Conservation (phyloP, 2,888 invertebrate species). For the Melangyna quadrimaculata region DNA sequence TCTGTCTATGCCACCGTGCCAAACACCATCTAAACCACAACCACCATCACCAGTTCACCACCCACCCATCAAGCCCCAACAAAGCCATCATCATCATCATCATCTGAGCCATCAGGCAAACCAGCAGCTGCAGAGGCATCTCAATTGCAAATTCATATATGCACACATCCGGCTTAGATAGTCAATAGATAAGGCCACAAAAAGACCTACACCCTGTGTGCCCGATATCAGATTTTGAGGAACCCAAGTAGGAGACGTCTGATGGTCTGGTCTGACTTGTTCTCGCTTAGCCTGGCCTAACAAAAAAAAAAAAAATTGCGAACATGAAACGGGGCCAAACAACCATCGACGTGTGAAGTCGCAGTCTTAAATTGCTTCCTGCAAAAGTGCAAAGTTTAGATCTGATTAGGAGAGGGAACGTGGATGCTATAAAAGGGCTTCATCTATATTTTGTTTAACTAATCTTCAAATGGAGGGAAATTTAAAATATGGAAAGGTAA, state of each 20-base stretch:
- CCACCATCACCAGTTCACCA: slow-evolving; percentile 24
- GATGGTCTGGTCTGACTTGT: slow-evolving; percentile 27
- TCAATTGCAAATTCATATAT: slow-evolving; percentile 70
- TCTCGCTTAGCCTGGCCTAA: not conserved
- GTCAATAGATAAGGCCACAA: slow-evolving; percentile 67
- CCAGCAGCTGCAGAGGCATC: slow-evolving; percentile 61
- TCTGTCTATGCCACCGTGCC: slow-evolving; percentile 50
- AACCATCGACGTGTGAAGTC: slow-evolving; percentile 67
- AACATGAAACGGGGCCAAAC: slow-evolving; percentile 59
- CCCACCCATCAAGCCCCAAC: slow-evolving; percentile 42
- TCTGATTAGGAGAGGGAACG: slow-evolving; percentile 65
- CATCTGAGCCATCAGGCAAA: slow-evolving; percentile 41
- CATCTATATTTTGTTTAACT: slow-evolving; percentile 25
- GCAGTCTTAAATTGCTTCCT: slow-evolving; percentile 66
- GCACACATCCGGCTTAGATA: slow-evolving; percentile 71
- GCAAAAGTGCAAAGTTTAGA: slow-evolving; percentile 66
- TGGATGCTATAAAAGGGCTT: slow-evolving; percentile 62
- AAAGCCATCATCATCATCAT: slow-evolving; percentile 14
- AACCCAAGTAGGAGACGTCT: slow-evolving; percentile 60
- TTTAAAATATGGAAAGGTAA: not conserved
- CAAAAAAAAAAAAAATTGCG: not conserved
- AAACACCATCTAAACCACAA: not conserved
- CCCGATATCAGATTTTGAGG: slow-evolving; percentile 59
- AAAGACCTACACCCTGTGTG: slow-evolving; percentile 66
- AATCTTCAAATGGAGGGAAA: slow-evolving; percentile 5